A percentile compares a stretch with the other conserved stretches of the same genome.
Conservation (phyloP, 2,113 vertebrate species). For the Crypturellus undulatus region DNA sequence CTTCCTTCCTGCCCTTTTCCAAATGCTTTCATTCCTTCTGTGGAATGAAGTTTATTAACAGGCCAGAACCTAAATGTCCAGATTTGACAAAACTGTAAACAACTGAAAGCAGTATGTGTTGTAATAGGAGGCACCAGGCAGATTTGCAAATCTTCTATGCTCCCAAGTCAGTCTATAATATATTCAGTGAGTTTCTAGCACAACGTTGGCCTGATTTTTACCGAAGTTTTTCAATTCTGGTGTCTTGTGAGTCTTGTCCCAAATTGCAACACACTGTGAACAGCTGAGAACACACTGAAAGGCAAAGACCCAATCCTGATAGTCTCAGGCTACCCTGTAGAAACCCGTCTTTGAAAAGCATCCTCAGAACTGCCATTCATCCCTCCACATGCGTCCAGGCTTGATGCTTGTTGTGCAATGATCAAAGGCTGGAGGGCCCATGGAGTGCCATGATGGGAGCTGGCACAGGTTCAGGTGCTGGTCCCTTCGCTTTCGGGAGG, state of each 20-base stretch:
- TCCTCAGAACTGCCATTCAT: background rate
- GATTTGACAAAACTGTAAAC: constrained; percentile 11
- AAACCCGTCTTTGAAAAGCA: background rate
- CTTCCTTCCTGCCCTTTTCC: constrained; percentile 4
- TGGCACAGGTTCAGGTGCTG: background rate
- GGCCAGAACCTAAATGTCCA: background rate
- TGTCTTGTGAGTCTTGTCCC: background rate
- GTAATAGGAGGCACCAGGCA: background rate
- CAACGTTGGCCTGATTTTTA: background rate
- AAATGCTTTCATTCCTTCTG: constrained; percentile 12
- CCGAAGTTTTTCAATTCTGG: background rate
- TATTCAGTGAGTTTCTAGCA: background rate
- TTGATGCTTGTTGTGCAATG: background rate
- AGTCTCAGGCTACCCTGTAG: background rate
- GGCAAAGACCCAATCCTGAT: background rate
- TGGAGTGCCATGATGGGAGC: background rate
- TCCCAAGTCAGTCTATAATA: background rate
- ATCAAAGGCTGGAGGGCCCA: background rate
- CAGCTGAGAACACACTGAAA: background rate
- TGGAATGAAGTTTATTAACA: constrained; percentile 3
- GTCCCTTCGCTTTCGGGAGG: background rate
- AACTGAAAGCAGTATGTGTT: background rate
- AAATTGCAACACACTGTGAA: background rate
- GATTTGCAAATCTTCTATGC: background rate
- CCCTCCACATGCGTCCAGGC: background rate